Base-by-base conservation (phyloP, 2,888 invertebrate genomes). In the Bombylius discolor region DNA sequence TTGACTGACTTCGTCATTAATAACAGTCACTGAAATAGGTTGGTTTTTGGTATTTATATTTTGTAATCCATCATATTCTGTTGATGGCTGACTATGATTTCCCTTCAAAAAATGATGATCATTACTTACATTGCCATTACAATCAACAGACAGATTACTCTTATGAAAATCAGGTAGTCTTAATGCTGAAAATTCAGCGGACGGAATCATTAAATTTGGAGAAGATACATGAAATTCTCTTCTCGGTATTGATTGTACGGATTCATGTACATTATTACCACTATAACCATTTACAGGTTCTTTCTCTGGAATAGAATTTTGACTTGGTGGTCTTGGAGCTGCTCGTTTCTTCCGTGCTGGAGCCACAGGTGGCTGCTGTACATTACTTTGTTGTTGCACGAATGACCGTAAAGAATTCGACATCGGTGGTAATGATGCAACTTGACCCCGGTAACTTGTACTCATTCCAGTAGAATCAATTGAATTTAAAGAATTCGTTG, bases 401-500 rank as follows among this genome's bases (percentile, higher is more conserved):
- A 23, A 56, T 14, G 5, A 9, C 7, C 11, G 32, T 45, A 13
- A 7, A n/a, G n/a, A n/a, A 39, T 51, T 45, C 48, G 50, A 14
- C 11, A 47, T 23, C 34, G 67, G 62, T 4, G 64, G 61, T 23
- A 62, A 61, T 5, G 68, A 65, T 51, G 67, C 64, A 45, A 67
- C 65, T 14, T 66, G 66, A 3, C 67, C 65, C 1, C 71, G 67
- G 23, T 58, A 62, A 36, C 66, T 68, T 31, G 68, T 70, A 59
- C 69, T 70, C 66, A 74, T 68, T 47, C 74, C 74, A 33, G 73
- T 68, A 6, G 74, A 74, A 62, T 74, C 73, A 65, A 72, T 69
- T 4, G 74, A 74, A 63, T 73, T 74, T 5, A 74, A 64, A 8
- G 74, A 74, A 54, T 73, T 74, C 53, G 68, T 73, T 46, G 74